Evolutionary conservation across 2,113 vertebrate genomes (phyloP).

Genomic region (Scalopus aquaticus): DNA sequence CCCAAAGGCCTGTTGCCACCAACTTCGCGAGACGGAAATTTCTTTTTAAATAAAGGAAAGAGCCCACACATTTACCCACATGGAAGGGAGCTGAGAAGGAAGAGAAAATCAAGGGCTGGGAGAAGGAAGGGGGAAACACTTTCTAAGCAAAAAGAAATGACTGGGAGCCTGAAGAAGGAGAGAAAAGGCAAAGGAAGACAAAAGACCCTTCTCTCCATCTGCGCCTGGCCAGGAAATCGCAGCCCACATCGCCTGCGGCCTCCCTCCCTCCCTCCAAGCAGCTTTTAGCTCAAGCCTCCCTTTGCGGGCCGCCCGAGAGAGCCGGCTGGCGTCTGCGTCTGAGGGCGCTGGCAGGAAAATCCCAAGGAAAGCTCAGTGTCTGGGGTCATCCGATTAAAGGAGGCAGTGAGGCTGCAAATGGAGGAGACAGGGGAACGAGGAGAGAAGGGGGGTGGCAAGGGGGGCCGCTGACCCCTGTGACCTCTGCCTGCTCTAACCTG

Average conservation of each 20-base stretch:
- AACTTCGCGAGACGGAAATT: not conserved
- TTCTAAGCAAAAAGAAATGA: not conserved
- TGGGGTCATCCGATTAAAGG: constrained; percentile 85
- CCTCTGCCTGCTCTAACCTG: constrained; percentile 86
- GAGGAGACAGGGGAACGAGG: constrained; percentile 1
- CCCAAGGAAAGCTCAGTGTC: constrained; percentile 83
- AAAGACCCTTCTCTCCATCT: constrained; percentile 57
- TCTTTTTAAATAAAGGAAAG: not conserved
- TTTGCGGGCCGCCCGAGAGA: constrained; percentile 72
- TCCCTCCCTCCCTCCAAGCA: constrained; percentile 78
- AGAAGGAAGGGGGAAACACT: not conserved
- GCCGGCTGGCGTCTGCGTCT: constrained; percentile 80
- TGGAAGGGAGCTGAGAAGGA: not conserved
- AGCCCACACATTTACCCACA: not conserved
- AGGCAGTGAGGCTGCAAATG: constrained; percentile 62
- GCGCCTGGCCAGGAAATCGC: constrained; percentile 74
- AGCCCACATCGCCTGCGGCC: constrained; percentile 73
- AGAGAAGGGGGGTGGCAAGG: not conserved
- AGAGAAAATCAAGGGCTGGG: too few relatives aligned
- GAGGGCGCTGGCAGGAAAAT: constrained; percentile 84
- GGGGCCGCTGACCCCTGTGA: constrained; percentile 74
- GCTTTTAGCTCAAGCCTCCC: constrained; percentile 80
- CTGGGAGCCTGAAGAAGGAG: not conserved
- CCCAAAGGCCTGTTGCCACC: not conserved
- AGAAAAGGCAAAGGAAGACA: constrained; percentile 38